Evolutionary conservation across 2,888 invertebrate species (phyloP), one percentile per base, ranked within the genome.

Genomic region (Plebejus argus): DNA sequence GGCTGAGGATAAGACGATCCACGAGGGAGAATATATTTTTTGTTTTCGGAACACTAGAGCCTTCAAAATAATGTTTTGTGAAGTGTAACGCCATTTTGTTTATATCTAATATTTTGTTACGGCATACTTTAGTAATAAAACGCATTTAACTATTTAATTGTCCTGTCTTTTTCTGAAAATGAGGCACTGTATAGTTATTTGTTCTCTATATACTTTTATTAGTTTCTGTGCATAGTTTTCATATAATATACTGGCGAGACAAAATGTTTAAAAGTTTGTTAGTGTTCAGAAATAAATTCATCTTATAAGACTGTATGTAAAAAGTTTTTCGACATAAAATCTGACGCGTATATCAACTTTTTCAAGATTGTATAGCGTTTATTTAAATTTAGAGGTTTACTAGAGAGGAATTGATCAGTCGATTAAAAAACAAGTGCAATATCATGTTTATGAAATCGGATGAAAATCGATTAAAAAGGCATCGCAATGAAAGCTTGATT

Each of bases 401-500:
- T 61, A 23, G 61, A 20, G 28, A 66, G 28, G 66, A 66, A 66
- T 66, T 28, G 23, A 15, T 66, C 61, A 66, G 66, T 18, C 66
- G 66, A 33, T 66, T 33, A 66, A 71, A 39, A 39, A 71, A 71
- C 35, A 71, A 71, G 35, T 71, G 71, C 35, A 35, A 71, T 39
- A 71, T 71, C 71, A 39, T 39, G 35, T 39, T 71, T 71, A 71
- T 39, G 39, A 71, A 71, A 71, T 71, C 71, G 71, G 20, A 72
- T 23, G 23, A 72, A 72, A 72, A 23, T 72, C 72, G 80, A 76
- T 70, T 79, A 79, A 79, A 79, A 28, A 70, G 3, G 53, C 78
- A 79, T 78, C 78, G 78, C 78, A 78, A 84, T 84, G 86, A 89
- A 88, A 88, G 88, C 87, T 86, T 93, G 92, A 93, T 93, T 92